These are phyloP conservation scores for Plestiodon gilberti DNA, from an alignment of 2,113 vertebrate species.

Conservation along the genomic window DNA sequence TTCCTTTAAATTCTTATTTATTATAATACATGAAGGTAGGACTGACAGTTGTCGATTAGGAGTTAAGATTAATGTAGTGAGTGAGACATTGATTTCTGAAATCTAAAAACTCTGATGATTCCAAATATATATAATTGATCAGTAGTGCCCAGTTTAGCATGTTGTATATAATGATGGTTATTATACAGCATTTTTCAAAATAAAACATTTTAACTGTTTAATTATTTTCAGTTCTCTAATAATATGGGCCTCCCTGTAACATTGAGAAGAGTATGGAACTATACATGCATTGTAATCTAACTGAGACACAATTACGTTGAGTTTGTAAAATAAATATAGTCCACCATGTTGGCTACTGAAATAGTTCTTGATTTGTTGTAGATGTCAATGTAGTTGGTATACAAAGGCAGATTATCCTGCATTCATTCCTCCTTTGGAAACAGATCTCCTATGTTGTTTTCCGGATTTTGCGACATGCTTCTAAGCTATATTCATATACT, in stretches of 20 bases:
- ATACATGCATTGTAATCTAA: too few relatives aligned
- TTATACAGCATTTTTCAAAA: background rate
- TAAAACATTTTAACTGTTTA: background rate
- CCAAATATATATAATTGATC: slow-evolving; percentile 57
- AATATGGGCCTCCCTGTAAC: background rate
- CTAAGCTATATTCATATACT: background rate
- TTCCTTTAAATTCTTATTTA: slow-evolving; percentile 66
- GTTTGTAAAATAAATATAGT: background rate
- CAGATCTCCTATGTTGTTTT: background rate
- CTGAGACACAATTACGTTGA: background rate
- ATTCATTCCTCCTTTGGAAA: slow-evolving; percentile 31
- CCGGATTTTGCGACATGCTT: background rate
- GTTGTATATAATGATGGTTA: background rate
- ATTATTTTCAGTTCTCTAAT: background rate
- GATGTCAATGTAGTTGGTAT: background rate
- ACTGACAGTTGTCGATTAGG: slow-evolving; percentile 59
- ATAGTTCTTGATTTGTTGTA: slow-evolving; percentile 31
- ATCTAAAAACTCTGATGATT: slow-evolving; percentile 54
- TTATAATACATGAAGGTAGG: slow-evolving; percentile 66
- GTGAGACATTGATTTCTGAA: slow-evolving; percentile 50
- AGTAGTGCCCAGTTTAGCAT: background rate
- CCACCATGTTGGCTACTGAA: background rate
- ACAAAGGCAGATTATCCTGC: background rate
- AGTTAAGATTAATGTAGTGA: slow-evolving; percentile 74
- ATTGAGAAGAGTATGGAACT: background rate